Percentiles rank a stretch among this genome's conserved stretches.
These are phyloP conservation scores for Macroglossus sobrinus DNA, from an alignment of 2,113 vertebrate species.

Conservation along the genomic window DNA sequence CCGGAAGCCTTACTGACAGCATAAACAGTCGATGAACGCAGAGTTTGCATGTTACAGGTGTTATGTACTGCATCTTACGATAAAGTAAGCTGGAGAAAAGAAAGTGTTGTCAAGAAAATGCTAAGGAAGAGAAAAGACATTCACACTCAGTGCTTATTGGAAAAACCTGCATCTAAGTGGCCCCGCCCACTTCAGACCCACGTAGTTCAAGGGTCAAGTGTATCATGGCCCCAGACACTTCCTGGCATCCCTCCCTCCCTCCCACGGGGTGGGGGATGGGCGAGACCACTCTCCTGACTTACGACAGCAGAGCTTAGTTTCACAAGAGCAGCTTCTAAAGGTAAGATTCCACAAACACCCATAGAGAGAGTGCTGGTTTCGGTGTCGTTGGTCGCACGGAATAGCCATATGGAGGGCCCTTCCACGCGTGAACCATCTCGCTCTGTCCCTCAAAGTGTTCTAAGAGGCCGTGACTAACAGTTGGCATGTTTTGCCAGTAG, in stretches of 20 bases:
- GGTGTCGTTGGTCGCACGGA: fast-evolving
- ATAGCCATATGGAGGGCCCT: not conserved
- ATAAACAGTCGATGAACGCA: not conserved
- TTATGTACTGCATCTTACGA: not conserved
- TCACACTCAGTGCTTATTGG: not conserved
- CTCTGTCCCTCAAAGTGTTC: not conserved
- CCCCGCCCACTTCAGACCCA: not conserved
- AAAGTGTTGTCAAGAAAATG: not conserved
- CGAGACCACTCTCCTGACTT: not conserved
- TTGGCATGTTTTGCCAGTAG: not conserved
- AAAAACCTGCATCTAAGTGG: not conserved
- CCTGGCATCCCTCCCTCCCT: too few relatives aligned
- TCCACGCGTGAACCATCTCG: fast-evolving
- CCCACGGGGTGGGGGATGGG: not conserved
- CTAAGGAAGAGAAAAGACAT: not conserved
- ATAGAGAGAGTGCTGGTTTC: too few relatives aligned
- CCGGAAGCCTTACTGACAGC: not conserved
- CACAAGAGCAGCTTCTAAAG: not conserved
- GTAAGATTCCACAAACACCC: not conserved
- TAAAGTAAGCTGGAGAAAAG: not conserved
- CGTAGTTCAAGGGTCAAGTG: not conserved
- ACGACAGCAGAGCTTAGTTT: not conserved
- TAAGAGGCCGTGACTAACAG: fast-evolving
- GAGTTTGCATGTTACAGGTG: not conserved
- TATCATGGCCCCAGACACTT: not conserved